Evolutionary conservation across 1,140 invertebrate species (phyloP).

Genomic region (Anthonomus grandis): DNA sequence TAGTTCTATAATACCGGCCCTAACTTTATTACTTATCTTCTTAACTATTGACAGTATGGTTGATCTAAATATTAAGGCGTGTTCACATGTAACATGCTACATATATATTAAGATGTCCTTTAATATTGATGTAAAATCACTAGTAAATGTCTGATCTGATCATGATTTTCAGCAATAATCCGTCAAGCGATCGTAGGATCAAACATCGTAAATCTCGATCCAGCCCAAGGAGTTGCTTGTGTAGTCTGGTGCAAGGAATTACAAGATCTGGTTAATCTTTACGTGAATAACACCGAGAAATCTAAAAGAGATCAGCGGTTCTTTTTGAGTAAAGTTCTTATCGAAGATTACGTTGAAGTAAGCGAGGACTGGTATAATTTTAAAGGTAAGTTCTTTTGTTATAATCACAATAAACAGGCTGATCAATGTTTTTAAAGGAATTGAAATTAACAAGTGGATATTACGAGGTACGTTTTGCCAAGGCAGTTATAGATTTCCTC

Average conservation of each 20-base stretch:
- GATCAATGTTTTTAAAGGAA: conserved; percentile 37
- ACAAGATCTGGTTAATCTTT: conserved; percentile 39
- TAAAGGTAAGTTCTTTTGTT: conserved; percentile 46
- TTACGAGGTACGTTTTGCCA: conserved; percentile 52
- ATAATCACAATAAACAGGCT: no score
- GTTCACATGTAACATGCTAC: no score
- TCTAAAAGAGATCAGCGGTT: conserved; percentile 49
- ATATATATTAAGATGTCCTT: no score
- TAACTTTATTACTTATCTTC: no score
- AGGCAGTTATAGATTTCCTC: conserved; percentile 49
- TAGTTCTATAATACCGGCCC: no score
- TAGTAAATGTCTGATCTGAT: no score
- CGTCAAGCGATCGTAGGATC: conserved; percentile 2
- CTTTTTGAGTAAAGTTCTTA: conserved; percentile 49
- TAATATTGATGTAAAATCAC: no score
- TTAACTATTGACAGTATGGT: no score
- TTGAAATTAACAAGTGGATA: conserved; percentile 52
- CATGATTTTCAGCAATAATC: conserved; percentile 8
- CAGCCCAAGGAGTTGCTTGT: conserved; percentile 37
- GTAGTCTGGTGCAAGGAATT: conserved; percentile 38
- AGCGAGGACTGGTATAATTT: conserved; percentile 52
- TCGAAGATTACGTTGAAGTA: conserved; percentile 48
- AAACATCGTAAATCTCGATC: conserved; percentile 10
- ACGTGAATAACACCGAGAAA: conserved; percentile 47
- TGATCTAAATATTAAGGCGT: no score